Percentiles rank a stretch among this genome's conserved stretches.
phyloP scores from a whole-genome alignment of 2,113 vertebrate species.

The Apaloderma vittatum region DNA sequence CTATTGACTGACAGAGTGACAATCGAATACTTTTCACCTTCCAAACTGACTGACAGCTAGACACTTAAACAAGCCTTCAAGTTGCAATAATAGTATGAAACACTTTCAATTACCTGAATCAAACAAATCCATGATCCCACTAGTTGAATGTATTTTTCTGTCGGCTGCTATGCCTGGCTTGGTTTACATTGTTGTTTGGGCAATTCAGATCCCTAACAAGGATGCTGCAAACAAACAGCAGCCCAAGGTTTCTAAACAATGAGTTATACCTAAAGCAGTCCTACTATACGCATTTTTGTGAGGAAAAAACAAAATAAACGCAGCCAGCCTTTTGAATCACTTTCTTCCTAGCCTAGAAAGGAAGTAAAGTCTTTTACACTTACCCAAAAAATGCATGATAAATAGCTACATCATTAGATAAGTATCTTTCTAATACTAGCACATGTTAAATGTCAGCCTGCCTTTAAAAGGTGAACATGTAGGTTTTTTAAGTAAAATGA shows the following conservation, averaged over 20 bases:
- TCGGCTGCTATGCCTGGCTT: slow-evolving; percentile 79
- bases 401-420: not conserved
- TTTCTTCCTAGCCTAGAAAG: not conserved
- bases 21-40: slow-evolving; percentile 95
- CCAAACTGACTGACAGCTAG: slow-evolving; percentile 95
- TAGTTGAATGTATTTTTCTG: slow-evolving; percentile 86
- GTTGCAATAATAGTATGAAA: slow-evolving; percentile 97
- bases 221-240: slow-evolving; percentile 56
- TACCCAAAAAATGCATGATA: not conserved
- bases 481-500: not conserved
- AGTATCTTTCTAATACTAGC: not conserved
- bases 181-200: slow-evolving; percentile 77
- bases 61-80: slow-evolving; percentile 97
- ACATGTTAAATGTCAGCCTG: not conserved
- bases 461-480: not conserved
- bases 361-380: not conserved
- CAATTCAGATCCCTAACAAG: slow-evolving; percentile 73
- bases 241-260: slow-evolving; percentile 53
- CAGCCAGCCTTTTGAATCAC: not conserved
- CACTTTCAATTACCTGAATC: slow-evolving; percentile 97
- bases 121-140: slow-evolving; percentile 96
- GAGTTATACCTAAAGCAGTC: slow-evolving; percentile 35
- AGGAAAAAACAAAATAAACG: slow-evolving; percentile 17
- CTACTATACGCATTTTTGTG: not conserved
- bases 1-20: slow-evolving; percentile 99